Evolutionary conservation across 2,888 invertebrate species (phyloP).

Genomic region (Ichneumon xanthorius): DNA sequence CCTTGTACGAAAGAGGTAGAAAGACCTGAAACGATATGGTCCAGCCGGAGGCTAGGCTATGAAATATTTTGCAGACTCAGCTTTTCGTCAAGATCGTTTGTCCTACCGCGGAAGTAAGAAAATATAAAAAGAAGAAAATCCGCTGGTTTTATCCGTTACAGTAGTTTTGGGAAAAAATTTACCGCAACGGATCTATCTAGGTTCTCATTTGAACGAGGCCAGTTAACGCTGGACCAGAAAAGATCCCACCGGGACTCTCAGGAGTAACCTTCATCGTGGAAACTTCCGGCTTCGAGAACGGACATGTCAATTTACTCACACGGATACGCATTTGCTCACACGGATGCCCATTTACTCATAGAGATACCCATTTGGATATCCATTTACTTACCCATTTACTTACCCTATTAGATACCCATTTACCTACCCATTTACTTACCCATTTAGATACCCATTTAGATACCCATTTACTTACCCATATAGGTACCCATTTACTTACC

Average conservation of each 20-base stretch:
- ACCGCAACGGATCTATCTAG: background rate
- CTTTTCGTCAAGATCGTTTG: conserved; percentile 69
- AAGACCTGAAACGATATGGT: conserved; percentile 72
- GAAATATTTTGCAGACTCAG: conserved; percentile 80
- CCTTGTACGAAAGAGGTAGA: conserved; percentile 27
- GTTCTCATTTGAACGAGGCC: background rate
- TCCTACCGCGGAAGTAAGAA: conserved; percentile 44
- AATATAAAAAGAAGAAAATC: conserved; percentile 46
- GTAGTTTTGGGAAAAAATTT: conserved; percentile 4
- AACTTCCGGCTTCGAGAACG: background rate
- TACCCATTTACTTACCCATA: too few relatives aligned
- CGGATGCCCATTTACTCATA: too few relatives aligned
- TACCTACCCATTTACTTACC: too few relatives aligned
- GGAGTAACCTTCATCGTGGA: background rate
- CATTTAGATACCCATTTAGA: too few relatives aligned
- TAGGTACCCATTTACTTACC: too few relatives aligned
- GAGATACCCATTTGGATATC: too few relatives aligned
- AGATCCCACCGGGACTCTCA: background rate
- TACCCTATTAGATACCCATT: too few relatives aligned
- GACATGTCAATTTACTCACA: too few relatives aligned
- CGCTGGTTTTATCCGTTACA: conserved; percentile 25
- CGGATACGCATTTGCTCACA: too few relatives aligned
- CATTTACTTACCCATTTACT: too few relatives aligned
- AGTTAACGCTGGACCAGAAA: background rate
- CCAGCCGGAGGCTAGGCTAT: conserved; percentile 73